These are phyloP conservation scores for Myrmophylax atrothorax DNA, from an alignment of 2,113 vertebrate species.

Conservation along the genomic window DNA sequence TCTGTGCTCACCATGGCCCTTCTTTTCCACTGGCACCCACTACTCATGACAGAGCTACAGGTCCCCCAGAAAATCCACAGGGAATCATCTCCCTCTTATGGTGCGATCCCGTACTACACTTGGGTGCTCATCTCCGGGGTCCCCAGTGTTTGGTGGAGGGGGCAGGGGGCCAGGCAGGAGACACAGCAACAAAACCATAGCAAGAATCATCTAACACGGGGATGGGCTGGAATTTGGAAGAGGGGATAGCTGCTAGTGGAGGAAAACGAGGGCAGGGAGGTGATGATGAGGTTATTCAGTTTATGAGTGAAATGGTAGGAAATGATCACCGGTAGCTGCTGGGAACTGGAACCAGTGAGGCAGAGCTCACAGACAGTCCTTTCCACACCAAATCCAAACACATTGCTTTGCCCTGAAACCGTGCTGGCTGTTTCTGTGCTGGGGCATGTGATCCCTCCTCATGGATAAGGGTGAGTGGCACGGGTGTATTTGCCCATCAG, in stretches of 20 bases:
- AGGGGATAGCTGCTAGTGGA: rapidly evolving
- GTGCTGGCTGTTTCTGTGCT: not conserved
- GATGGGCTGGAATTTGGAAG: not conserved
- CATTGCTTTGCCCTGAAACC: not conserved
- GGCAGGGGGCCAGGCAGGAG: not conserved
- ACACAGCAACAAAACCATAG: rapidly evolving
- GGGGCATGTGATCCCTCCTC: rapidly evolving
- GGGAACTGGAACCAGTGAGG: not conserved
- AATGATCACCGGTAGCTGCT: rapidly evolving
- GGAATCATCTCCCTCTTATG: conserved; percentile 63
- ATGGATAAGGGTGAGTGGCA: rapidly evolving
- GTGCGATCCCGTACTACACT: conserved; percentile 35
- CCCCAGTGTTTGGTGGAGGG: not conserved
- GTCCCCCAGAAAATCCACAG: conserved; percentile 34
- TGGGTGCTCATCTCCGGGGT: not conserved
- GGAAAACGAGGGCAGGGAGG: not conserved
- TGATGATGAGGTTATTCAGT: not conserved
- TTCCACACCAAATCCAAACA: not conserved
- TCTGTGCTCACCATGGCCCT: not conserved
- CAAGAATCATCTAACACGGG: not conserved
- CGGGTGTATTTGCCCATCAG: rapidly evolving
- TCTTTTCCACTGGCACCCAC: not conserved
- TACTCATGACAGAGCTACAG: not conserved
- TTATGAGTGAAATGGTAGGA: not conserved
- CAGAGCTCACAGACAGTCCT: not conserved